Base-by-base conservation (phyloP, 2,797 vertebrate genomes). In the Scleropages formosus region DNA sequence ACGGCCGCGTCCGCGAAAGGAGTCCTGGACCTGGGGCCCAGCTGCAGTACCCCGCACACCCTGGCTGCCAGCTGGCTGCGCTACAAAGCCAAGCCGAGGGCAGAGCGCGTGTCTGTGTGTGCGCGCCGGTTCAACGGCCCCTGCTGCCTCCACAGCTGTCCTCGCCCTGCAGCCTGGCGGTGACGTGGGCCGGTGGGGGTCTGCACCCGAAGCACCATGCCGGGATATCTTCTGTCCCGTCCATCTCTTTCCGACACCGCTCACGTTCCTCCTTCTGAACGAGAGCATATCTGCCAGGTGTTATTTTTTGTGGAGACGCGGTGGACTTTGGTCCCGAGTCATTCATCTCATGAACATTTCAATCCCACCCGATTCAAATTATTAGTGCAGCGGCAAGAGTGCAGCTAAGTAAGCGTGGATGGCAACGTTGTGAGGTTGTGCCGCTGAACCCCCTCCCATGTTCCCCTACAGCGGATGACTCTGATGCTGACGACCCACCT, bases 221-320 rank as follows among this genome's bases (percentile, higher is more conserved):
- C 64, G 62, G 8, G 10, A 16, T 64, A 16, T 64, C 11, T 62
- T 27, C 1, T 27, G 22, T 20, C 47, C 24, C 53, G 13, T 75
- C 62, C 81, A 62, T 80, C 76, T 77, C 59, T 8, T 49, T 20
- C 47, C 60, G 13, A n/a, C 8, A 53, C 8, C 53, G n/a, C n/a
- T n/a, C n/a, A n/a, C n/a, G n/a, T n/a, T n/a, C n/a, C n/a, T 9
- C 68, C 68, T 75, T 62, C 73, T 80, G n/a, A n/a, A n/a, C n/a
- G n/a, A n/a, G n/a, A n/a, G n/a, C n/a, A n/a, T n/a, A n/a, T n/a
- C n/a, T n/a, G n/a, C n/a, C n/a, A n/a, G n/a, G n/a, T n/a, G n/a
- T n/a, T n/a, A n/a, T n/a, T 68, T 68, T 24, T 13, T 47, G 39
- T 6, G 44, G 31, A 46, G 67, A 0, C 6, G 44, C 20, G 3